phyloP scores from a whole-genome alignment of 2,888 invertebrate genomes.

The Andrena flavipes region DNA sequence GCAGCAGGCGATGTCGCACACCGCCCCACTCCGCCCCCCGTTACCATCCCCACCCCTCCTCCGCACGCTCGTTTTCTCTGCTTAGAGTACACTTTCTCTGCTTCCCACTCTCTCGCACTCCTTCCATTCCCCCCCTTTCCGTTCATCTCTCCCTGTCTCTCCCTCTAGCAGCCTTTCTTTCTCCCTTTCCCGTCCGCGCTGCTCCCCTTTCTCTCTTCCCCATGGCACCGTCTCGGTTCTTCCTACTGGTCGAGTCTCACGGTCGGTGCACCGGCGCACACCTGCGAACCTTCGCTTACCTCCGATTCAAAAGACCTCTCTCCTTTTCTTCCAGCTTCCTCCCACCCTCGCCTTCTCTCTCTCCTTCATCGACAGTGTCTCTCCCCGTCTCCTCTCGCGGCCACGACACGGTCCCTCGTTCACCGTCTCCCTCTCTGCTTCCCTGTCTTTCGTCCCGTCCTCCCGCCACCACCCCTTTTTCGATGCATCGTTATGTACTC shows the following conservation, averaged over 20 bases:
- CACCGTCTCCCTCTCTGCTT: background rate
- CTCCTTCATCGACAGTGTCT: conserved; percentile 14
- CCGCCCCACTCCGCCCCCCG: conserved; percentile 43
- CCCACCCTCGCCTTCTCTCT: background rate
- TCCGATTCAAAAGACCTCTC: conserved; percentile 67
- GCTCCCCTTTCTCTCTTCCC: conserved; percentile 29
- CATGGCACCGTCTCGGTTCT: conserved; percentile 20
- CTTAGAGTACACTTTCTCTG: conserved; percentile 57
- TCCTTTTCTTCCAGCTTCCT: conserved; percentile 53
- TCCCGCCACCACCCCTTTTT: conserved; percentile 17
- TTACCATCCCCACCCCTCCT: conserved; percentile 1
- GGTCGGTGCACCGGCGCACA: conserved; percentile 60
- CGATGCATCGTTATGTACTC: conserved; percentile 64
- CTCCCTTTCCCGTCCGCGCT: conserved; percentile 22
- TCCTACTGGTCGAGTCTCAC: conserved; percentile 42
- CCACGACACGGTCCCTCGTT: conserved; percentile 26
- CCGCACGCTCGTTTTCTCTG: conserved; percentile 68
- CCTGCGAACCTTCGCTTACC: conserved; percentile 67
- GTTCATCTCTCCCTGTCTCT: conserved; percentile 16
- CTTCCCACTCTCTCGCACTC: conserved; percentile 30
- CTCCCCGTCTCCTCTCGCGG: conserved; percentile 16
- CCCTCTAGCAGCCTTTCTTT: conserved; percentile 14
- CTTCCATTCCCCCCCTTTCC: conserved; percentile 8
- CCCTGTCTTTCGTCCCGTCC: background rate
- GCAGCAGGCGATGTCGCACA: conserved; percentile 78